Conservation (phyloP, 2,888 invertebrate genomes). For the Scaptomyza reducta region DNA sequence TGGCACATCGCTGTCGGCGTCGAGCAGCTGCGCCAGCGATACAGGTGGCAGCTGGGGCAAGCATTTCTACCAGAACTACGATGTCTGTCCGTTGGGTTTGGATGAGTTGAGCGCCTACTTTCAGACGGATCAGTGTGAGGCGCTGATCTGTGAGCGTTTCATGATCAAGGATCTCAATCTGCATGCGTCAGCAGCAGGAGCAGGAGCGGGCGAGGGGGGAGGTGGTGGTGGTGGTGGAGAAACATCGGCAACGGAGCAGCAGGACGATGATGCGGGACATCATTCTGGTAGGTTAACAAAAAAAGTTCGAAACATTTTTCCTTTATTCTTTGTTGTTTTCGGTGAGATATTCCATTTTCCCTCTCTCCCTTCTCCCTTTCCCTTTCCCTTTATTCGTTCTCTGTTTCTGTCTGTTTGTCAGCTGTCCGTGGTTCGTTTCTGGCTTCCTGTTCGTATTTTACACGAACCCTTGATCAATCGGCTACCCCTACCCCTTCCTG, state of each 20-base stretch:
- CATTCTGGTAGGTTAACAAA: conserved; percentile 87
- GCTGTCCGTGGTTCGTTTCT: conserved; percentile 29
- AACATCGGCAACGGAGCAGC: conserved; percentile 38
- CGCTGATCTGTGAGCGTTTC: conserved; percentile 83
- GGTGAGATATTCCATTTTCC: too few relatives aligned
- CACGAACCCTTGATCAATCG: conserved; percentile 33
- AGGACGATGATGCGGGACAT: conserved; percentile 88
- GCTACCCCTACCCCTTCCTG: conserved; percentile 8
- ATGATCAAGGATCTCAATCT: conserved; percentile 79
- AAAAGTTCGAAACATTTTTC: too few relatives aligned
- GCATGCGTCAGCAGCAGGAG: conserved; percentile 35
- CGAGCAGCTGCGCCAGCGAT: conserved; percentile 61
- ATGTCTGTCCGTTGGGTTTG: conserved; percentile 81
- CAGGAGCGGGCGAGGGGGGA: conserved; percentile 25
- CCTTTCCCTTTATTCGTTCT: too few relatives aligned
- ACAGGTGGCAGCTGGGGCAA: conserved; percentile 79
- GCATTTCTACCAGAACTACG: conserved; percentile 81
- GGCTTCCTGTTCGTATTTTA: conserved; percentile 43
- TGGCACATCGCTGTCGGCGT: conserved; percentile 35
- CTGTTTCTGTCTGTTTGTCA: too few relatives aligned
- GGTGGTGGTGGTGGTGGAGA: conserved; percentile 4
- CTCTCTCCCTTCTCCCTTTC: too few relatives aligned
- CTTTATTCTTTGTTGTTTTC: too few relatives aligned
- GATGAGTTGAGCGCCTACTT: conserved; percentile 83
- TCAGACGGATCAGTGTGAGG: conserved; percentile 82